Base-by-base conservation (phyloP, 2,797 vertebrate genomes). In the Limnodromus scolopaceus region DNA sequence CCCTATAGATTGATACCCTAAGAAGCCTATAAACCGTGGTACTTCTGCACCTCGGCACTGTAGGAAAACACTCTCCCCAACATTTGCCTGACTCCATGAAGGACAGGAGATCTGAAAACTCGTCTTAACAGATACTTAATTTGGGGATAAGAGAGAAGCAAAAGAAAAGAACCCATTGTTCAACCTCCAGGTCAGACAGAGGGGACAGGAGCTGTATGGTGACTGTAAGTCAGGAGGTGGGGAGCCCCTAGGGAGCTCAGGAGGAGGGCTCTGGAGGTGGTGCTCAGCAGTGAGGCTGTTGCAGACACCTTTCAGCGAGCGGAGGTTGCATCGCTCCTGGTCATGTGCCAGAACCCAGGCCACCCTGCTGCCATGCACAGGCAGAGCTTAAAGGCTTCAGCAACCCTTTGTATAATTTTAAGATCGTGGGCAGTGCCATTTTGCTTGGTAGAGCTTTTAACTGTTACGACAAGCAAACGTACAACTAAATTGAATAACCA, bases 1-100 rank as follows among this genome's bases (percentile, higher is more conserved):
- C 13, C 16, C n/a, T 66, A 4, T n/a, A 75, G 39, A 38, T 1
- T 23, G 27, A 30, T 4, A 15, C 4, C 0, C 0, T 43, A 10
- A 86, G 79, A 83, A 79, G 18, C n/a, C 78, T 69, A 10, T 49
- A 34, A 76, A 45, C 28, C 57, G 70, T 16, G 13, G 24, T 41
- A 22, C 34, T 72, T 34, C 41, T 38, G 34, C 58, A 46, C 22
- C 23, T 71, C 46, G 24, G 64, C 79, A 9, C 63, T 34, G 10
- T 19, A 39, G 48, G 36, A 49, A 38, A 91, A 38, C 16, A 8
- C 16, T 39, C n/a, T 70, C 30, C 34, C 69, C 68, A 54, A 6
- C 36, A 6, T 34, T 81, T 92, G 0, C 30, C 48, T 70, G 23
- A 39, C 53, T 90, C 39, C n/a, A 18, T 1, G 7, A 71, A 81